phyloP scores from a whole-genome alignment of 2,888 invertebrate species.

The Callyntrura sp. region DNA sequence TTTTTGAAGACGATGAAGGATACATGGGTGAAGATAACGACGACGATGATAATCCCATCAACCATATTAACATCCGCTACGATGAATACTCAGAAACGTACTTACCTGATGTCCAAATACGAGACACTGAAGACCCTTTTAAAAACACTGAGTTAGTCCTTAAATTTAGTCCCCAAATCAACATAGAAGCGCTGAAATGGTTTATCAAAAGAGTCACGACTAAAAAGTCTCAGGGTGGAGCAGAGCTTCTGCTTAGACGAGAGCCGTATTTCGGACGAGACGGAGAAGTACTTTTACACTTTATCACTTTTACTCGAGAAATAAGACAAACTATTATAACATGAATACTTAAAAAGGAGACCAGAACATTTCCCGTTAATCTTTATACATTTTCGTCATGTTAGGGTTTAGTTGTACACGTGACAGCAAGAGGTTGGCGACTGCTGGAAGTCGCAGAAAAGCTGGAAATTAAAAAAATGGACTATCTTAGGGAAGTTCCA shows the following conservation, averaged over 20 bases:
- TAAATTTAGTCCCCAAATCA: slow-evolving; percentile 60
- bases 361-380: too few species aligned
- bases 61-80: slow-evolving; percentile 3
- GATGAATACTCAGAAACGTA: not conserved
- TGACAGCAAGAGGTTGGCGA: slow-evolving; percentile 62
- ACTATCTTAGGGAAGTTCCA: slow-evolving; percentile 36
- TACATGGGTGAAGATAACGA: not conserved
- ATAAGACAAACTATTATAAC: too few species aligned
- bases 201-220: slow-evolving; percentile 60
- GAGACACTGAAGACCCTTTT: slow-evolving; percentile 60
- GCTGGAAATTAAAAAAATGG: slow-evolving; percentile 70
- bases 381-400: not conserved
- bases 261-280: slow-evolving; percentile 66
- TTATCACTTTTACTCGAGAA: too few species aligned
- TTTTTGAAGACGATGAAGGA: slow-evolving; percentile 6
- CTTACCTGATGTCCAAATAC: slow-evolving; percentile 30
- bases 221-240: slow-evolving; percentile 64
- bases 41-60: slow-evolving; percentile 12
- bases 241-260: slow-evolving; percentile 62
- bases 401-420: slow-evolving; percentile 67
- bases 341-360: too few species aligned
- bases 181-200: slow-evolving; percentile 52
- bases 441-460: slow-evolving; percentile 70
- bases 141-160: slow-evolving; percentile 67
- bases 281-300: too few species aligned